Conservation (phyloP, 2,113 vertebrate genomes). For the Fulica atra region DNA sequence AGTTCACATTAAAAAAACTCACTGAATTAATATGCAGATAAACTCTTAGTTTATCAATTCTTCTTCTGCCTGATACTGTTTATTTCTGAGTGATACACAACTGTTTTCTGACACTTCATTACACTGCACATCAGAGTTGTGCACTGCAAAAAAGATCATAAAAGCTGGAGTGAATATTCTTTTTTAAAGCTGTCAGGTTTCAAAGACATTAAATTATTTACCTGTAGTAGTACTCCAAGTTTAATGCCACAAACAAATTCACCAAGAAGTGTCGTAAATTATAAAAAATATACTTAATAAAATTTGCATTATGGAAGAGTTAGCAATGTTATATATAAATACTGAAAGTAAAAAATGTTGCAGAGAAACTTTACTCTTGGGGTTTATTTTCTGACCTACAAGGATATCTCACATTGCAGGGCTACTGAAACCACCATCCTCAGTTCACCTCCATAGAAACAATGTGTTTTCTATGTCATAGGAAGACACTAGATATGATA, state of each 20-base stretch:
- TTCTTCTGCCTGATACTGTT: background rate
- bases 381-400: background rate
- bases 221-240: background rate
- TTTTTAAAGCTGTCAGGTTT: background rate
- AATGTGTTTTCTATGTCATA: background rate
- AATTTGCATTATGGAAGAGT: background rate
- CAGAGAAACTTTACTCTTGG: background rate
- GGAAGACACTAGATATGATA: background rate
- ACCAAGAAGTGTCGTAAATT: background rate
- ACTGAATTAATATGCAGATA: background rate
- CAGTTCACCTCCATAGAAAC: background rate
- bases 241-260: background rate
- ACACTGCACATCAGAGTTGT: background rate
- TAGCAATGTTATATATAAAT: background rate
- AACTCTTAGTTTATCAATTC: background rate
- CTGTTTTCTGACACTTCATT: background rate
- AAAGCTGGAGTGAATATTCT: background rate
- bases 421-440: background rate
- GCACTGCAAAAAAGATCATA: background rate
- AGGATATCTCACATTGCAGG: background rate
- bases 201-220: background rate
- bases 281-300: background rate
- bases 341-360: background rate
- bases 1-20: background rate
- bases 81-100: background rate